Percentiles rank a stretch among this genome's conserved stretches.
These are phyloP conservation scores for Paraplagusia blochii DNA, from an alignment of 2,113 vertebrate species.

Conservation along the genomic window DNA sequence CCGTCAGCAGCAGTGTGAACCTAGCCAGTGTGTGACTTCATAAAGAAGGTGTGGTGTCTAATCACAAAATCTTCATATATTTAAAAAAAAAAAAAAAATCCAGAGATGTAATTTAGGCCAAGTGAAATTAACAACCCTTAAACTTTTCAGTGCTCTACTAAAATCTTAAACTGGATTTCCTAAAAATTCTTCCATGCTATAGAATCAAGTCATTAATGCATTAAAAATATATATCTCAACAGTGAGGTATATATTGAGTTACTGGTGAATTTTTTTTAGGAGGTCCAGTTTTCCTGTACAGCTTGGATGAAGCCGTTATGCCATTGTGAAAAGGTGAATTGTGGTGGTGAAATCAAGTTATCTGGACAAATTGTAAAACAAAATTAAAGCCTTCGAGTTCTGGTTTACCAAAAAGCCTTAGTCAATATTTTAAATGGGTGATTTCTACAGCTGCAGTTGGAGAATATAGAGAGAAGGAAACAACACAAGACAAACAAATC, in stretches of 20 bases:
- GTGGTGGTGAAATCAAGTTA: constrained; percentile 1
- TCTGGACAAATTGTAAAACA: constrained; percentile 22
- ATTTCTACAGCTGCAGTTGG: constrained; percentile 30
- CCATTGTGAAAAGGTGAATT: not conserved
- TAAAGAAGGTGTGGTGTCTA: not conserved
- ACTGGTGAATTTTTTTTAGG: constrained; percentile 4
- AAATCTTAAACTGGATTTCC: not conserved
- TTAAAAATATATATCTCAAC: not conserved
- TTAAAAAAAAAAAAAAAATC: constrained; percentile 4
- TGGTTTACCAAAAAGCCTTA: constrained; percentile 41
- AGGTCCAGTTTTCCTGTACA: constrained; percentile 2
- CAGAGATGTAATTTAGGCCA: constrained; percentile 4
- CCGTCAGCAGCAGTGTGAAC: constrained; percentile 38
- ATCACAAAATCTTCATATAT: constrained; percentile 10
- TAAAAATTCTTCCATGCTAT: constrained; percentile 2
- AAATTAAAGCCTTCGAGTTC: constrained; percentile 23
- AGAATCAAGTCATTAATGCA: not conserved
- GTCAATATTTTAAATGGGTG: constrained; percentile 50
- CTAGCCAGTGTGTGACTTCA: constrained; percentile 29
- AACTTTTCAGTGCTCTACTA: constrained; percentile 34
- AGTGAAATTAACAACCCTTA: constrained; percentile 29
- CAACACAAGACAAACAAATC: constrained; percentile 5
- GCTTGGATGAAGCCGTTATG: constrained; percentile 8
- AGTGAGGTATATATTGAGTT: no score
- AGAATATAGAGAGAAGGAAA: constrained; percentile 2